Evolutionary conservation across 2,113 vertebrate genomes (phyloP).

Genomic region (Holacanthus passer): DNA sequence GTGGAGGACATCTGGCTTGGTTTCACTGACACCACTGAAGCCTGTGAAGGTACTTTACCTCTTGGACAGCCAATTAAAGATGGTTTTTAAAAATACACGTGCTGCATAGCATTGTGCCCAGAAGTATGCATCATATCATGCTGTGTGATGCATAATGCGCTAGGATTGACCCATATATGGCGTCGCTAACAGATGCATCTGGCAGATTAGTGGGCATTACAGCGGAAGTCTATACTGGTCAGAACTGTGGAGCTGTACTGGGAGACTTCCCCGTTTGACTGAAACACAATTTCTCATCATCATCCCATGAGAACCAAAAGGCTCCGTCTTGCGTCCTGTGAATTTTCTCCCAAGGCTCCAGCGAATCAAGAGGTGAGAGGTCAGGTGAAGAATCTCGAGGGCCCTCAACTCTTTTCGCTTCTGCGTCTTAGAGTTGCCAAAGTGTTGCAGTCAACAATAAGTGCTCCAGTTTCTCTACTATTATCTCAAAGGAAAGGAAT

Average conservation of each 20-base stretch:
- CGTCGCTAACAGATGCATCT: conserved; percentile 57
- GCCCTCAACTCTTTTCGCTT: conserved; percentile 54
- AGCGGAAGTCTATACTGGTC: conserved; percentile 12
- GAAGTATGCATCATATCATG: conserved; percentile 11
- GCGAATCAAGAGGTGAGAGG: conserved; percentile 68
- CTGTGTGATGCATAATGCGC: conserved; percentile 1
- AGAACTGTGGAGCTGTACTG: conserved; percentile 11
- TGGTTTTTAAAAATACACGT: conserved; percentile 14
- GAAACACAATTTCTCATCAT: conserved; percentile 2
- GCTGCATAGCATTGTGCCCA: not conserved
- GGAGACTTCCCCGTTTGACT: conserved; percentile 4
- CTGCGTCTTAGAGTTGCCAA: conserved; percentile 69
- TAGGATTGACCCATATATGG: conserved; percentile 51
- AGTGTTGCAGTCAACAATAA: conserved; percentile 76
- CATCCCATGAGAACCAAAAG: conserved; percentile 40
- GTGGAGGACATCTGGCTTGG: conserved; percentile 35
- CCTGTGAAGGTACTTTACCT: not conserved
- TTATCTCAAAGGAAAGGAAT: conserved; percentile 85
- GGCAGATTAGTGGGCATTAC: conserved; percentile 61
- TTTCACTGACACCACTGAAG: conserved; percentile 22
- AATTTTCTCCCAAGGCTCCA: conserved; percentile 60
- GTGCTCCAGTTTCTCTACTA: conserved; percentile 72
- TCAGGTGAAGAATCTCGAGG: conserved; percentile 75
- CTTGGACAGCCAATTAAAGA: conserved; percentile 12
- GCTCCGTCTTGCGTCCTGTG: conserved; percentile 33